Evolutionary conservation across 2,888 invertebrate species (phyloP).

Genomic region (Gandaritis pyraliata): DNA sequence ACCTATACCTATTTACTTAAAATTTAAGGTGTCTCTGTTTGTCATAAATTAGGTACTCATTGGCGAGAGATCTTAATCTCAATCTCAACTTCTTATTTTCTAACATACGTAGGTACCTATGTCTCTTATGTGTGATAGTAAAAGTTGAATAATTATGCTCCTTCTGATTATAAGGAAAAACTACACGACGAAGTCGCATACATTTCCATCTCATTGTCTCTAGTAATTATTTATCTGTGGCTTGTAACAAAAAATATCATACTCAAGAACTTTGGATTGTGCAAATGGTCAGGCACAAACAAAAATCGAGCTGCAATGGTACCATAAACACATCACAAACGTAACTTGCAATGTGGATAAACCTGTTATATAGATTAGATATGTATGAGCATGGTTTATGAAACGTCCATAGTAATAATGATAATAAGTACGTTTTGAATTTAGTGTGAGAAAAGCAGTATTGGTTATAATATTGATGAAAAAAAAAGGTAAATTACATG

Average conservation of each 20-base stretch:
- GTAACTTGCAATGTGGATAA: slow-evolving; percentile 39
- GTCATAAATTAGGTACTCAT: too few species aligned
- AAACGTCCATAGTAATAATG: too few species aligned
- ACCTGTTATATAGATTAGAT: slow-evolving; percentile 41
- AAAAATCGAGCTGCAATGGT: slow-evolving; percentile 48
- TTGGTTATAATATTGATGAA: background rate
- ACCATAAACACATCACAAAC: slow-evolving; percentile 29
- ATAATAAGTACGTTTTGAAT: background rate
- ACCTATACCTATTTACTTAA: too few species aligned
- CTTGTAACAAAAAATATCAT: slow-evolving; percentile 25
- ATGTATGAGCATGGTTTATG: too few species aligned
- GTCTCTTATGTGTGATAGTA: too few species aligned
- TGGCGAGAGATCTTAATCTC: too few species aligned
- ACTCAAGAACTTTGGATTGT: slow-evolving; percentile 42
- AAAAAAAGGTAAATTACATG: background rate
- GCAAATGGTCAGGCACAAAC: slow-evolving; percentile 49
- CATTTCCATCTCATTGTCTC: slow-evolving; percentile 7
- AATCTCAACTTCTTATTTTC: too few species aligned
- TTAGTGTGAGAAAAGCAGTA: background rate
- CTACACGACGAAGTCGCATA: too few species aligned
- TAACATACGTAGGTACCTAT: too few species aligned
- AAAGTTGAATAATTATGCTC: too few species aligned
- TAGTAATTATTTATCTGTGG: background rate
- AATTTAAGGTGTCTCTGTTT: too few species aligned
- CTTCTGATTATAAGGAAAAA: too few species aligned